phyloP scores from a whole-genome alignment of 2,888 invertebrate species.

The Marronus borbonicus region DNA sequence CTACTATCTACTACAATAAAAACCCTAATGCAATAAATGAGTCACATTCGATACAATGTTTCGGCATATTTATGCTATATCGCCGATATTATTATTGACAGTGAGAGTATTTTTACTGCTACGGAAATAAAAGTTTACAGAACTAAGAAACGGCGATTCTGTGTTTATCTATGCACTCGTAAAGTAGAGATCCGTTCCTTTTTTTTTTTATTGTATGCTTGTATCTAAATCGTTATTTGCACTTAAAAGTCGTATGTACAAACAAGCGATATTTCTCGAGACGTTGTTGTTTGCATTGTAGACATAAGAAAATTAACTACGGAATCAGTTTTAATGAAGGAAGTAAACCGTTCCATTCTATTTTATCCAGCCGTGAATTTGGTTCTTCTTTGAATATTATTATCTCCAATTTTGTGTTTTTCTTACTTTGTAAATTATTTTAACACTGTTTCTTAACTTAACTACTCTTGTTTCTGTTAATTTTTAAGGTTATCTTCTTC shows the following conservation, averaged over 20 bases:
- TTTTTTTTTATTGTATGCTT: slow-evolving; percentile 23
- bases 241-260: slow-evolving; percentile 29
- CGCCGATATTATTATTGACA: slow-evolving; percentile 29
- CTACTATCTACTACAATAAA: slow-evolving; percentile 35
- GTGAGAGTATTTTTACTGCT: slow-evolving; percentile 42
- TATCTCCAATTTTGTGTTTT: too few species aligned
- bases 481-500: too few species aligned
- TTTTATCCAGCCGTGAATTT: too few species aligned
- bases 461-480: too few species aligned
- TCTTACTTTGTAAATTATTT: too few species aligned
- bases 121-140: slow-evolving; percentile 34
- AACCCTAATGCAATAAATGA: slow-evolving; percentile 42
- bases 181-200: slow-evolving; percentile 28
- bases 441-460: too few species aligned
- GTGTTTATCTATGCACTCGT: slow-evolving; percentile 37
- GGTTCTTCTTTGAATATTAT: too few species aligned
- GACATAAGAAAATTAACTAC: slow-evolving; percentile 20
- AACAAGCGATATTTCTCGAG: slow-evolving; percentile 19
- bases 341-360: background rate
- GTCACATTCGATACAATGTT: slow-evolving; percentile 43
- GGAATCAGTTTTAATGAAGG: background rate
- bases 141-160: slow-evolving; percentile 14
- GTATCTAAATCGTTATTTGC: slow-evolving; percentile 33
- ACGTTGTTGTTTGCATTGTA: slow-evolving; percentile 19
- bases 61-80: slow-evolving; percentile 40